Evolutionary conservation across 2,113 vertebrate species (phyloP), one percentile per base, ranked within the genome.

Genomic region (Heterocephalus glaber): DNA sequence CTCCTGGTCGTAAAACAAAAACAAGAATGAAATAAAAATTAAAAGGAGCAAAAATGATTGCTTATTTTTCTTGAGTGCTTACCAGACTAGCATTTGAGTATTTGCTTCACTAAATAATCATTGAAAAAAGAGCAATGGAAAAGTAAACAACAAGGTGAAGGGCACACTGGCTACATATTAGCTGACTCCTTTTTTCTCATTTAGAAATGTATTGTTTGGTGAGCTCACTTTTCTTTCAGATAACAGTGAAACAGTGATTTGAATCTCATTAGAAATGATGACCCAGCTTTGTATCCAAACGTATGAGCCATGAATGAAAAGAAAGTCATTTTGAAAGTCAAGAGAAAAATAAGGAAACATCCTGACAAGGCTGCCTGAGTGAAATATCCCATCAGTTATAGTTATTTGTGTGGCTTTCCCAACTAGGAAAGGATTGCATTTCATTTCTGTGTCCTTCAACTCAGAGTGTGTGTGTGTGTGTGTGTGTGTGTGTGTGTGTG

Each of bases 111-210:
- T 97, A 97, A 98, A 91, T 95, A 97, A 89, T 65, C 90, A 56
- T 86, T 96, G 83, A 95, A 97, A 84, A 49, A 97, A 92, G 72
- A 94, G 49, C 68, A 97, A n/a, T 54, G 74, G 90, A 91, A 97
- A 97, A 92, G 87, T 90, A 96, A 97, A 95, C 17, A 84, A 20
- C 41, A 92, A 97, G 96, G 97, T 96, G 95, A 98, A 97, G 74
- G 65, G 70, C 94, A 95, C 91, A 90, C 12, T 58, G 86, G 87
- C 80, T 97, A 66, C 95, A 24, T 80, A 96, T 97, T 94, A 95
- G 60, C 80, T 98, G 96, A 85, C 90, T 97, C 86, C 41, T 65
- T 68, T 63, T 92, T 97, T 70, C 82, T 97, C 74, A 80, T 95
- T 97, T 65, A 86, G 94, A 97, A 96, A 89, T 68, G 26, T 84